Conservation (phyloP, 2,797 vertebrate species). For the Heteromormyrus szaboi region DNA sequence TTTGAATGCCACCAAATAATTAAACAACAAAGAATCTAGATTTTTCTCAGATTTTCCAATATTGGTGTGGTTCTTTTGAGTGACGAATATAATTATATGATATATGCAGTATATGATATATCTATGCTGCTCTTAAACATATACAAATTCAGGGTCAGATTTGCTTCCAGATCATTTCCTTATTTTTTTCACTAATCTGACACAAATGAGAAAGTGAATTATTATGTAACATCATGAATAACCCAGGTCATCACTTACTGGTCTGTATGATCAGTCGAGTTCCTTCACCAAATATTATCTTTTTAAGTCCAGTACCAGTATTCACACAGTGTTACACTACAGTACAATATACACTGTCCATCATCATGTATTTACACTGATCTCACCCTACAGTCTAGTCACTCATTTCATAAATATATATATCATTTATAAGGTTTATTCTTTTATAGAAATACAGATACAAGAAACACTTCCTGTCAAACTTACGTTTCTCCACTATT, state of each 20-base stretch:
- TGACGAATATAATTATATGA: not conserved
- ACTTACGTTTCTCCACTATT: constrained; percentile 1
- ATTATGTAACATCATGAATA: not conserved
- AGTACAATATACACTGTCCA: not conserved
- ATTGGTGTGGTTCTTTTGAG: not conserved
- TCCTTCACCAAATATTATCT: not conserved
- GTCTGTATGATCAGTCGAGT: not conserved
- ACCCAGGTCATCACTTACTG: not conserved
- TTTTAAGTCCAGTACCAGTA: not conserved
- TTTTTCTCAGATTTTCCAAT: not conserved
- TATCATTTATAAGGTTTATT: not conserved
- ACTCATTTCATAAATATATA: not conserved
- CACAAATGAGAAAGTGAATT: not conserved
- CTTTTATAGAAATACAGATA: not conserved
- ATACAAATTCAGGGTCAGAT: not conserved
- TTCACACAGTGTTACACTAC: not conserved
- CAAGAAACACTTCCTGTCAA: not conserved
- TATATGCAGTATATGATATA: not conserved
- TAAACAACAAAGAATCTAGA: not conserved
- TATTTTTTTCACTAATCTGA: not conserved
- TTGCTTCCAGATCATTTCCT: not conserved
- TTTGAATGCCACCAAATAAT: not conserved
- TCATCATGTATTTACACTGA: not conserved
- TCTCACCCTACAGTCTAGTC: not conserved
- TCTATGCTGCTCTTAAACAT: not conserved